Conservation (phyloP, 2,888 invertebrate genomes). For the Acleris emargana region DNA sequence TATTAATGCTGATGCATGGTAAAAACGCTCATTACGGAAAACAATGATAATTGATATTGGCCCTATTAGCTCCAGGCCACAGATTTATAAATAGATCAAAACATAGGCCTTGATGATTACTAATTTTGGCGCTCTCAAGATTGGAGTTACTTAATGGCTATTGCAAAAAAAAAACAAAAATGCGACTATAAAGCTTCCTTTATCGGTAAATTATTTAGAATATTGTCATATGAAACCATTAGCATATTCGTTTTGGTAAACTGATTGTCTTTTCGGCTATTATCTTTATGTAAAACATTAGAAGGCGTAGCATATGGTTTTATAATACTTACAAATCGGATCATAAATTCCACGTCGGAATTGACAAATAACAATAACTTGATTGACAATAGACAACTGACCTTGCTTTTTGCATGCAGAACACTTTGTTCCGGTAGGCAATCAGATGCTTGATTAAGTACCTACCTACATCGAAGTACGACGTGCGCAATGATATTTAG, state of each 20-base stretch:
- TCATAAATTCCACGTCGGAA: neutral
- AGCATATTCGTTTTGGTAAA: conserved; percentile 10
- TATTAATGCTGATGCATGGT: too few relatives aligned
- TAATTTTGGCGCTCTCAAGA: neutral
- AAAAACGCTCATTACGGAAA: too few relatives aligned
- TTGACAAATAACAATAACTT: conserved; percentile 5
- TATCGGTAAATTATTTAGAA: conserved; percentile 2
- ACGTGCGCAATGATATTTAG: neutral
- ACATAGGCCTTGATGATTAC: neutral
- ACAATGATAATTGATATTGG: too few relatives aligned
- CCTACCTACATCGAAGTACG: neutral
- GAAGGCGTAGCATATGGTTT: conserved; percentile 8
- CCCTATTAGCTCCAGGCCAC: too few relatives aligned
- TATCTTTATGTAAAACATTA: conserved; percentile 16
- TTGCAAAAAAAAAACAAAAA: conserved; percentile 10
- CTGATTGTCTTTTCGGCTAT: conserved; percentile 8
- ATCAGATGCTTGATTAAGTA: neutral
- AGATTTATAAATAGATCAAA: neutral
- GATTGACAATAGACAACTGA: conserved; percentile 16
- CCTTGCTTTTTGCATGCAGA: conserved; percentile 17
- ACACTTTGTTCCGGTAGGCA: conserved; percentile 18
- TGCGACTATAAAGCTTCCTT: neutral
- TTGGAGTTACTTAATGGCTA: neutral
- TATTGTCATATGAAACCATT: conserved; percentile 14
- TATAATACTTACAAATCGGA: neutral